Base-by-base conservation (phyloP, 2,113 vertebrate species). In the Epinephelus lanceolatus region DNA sequence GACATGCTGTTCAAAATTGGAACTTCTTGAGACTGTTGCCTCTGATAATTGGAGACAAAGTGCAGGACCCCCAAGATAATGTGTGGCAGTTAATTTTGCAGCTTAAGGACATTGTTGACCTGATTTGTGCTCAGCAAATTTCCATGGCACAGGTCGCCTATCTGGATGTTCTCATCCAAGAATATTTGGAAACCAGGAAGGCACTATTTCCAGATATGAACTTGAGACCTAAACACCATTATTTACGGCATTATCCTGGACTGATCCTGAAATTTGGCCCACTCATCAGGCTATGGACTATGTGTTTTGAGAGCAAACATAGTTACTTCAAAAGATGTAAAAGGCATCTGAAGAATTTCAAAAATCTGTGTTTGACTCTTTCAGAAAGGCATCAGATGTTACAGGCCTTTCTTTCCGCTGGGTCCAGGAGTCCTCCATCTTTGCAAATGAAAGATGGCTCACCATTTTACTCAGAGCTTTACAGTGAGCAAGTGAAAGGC, bases 1-100 rank as follows among this genome's bases (percentile, higher is more conserved):
- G 92, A 27, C 76, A 89, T 3, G 86, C 85, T 23, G 33, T 89
- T 9, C 88, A 92, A 47, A 92, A 91, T 2, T 89, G 86, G 87
- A 86, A 85, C 33, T 82, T 92, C 18, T 51, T 91, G 37, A 87
- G 86, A 62, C 40, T 86, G 42, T 21, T 88, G 6, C 84, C 77
- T 76, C 37, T 92, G 0, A 62, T 90, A 66, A 81, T 86, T 63
- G 73, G 71, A 45, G 78, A 90, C 78, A 70, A 49, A 15, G 65
- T 88, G 23, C 23, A 80, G 15, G 42, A 81, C 8, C 14, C 42
- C 21, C 56, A 65, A 33, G 72, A 80, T 68, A n/a, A 75, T 74
- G 76, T 85, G 30, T 85, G 84, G 69, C 73, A 88, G 19, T 53
- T 53, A 53, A 10, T 53, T 21, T 53, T 53, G 51, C 47, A 17